Evolutionary conservation across 2,113 vertebrate genomes (phyloP).

Genomic region (Thomomys bottae): DNA sequence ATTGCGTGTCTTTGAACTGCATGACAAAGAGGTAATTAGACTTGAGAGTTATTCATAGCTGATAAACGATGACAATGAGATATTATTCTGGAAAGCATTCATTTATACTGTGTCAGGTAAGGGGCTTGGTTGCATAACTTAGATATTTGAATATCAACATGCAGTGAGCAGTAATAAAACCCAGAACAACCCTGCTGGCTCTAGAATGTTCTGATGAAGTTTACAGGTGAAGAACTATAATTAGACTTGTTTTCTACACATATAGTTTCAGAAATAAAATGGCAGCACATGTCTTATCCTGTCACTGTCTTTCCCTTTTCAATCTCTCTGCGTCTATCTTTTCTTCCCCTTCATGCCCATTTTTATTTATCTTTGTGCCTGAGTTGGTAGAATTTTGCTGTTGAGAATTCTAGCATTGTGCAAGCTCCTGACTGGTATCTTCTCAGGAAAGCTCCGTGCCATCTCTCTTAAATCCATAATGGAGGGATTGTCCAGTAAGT

Average conservation of each 20-base stretch:
- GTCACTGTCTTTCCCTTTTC: neutral
- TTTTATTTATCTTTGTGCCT: neutral
- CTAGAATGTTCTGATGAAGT: slow-evolving; percentile 43
- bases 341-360: neutral
- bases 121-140: slow-evolving; percentile 22
- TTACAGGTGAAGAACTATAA: slow-evolving; percentile 44
- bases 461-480: neutral
- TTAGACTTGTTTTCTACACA: slow-evolving; percentile 18
- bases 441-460: neutral
- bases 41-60: neutral
- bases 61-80: neutral
- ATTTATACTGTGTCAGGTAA: slow-evolving; percentile 49
- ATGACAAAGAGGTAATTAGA: neutral
- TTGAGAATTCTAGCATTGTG: neutral
- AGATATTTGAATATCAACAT: slow-evolving; percentile 53
- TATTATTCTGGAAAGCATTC: slow-evolving; percentile 34
- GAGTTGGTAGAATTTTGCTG: neutral
- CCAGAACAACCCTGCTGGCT: slow-evolving; percentile 29
- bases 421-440: neutral
- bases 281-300: neutral
- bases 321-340: neutral
- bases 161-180: slow-evolving; percentile 45
- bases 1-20: slow-evolving; percentile 15
- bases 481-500: neutral
- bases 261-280: slow-evolving; percentile 26